phyloP scores from a whole-genome alignment of 2,797 vertebrate species.

The Chelmon rostratus region DNA sequence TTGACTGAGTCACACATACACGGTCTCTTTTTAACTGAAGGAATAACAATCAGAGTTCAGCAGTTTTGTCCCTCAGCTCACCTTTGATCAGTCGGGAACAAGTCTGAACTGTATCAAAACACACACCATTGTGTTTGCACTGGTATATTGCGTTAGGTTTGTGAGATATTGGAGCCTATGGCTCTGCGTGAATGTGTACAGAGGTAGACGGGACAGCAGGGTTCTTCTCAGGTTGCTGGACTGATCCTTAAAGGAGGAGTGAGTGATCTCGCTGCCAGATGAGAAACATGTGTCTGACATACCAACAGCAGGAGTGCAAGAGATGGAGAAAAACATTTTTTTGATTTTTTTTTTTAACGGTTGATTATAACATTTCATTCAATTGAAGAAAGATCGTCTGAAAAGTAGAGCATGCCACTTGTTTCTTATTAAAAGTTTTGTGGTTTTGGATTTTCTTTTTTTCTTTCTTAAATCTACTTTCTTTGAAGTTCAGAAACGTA shows the following conservation, averaged over 20 bases:
- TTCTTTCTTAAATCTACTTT: neutral
- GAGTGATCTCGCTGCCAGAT: constrained; percentile 22
- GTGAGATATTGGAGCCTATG: rapidly evolving
- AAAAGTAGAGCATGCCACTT: neutral
- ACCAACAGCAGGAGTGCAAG: constrained; percentile 19
- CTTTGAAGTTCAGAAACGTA: neutral
- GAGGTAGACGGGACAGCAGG: neutral
- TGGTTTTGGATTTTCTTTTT: neutral
- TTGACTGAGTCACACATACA: neutral
- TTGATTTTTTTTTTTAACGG: no score
- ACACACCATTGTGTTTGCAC: neutral
- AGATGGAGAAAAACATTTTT: constrained; percentile 9
- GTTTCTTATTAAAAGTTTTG: neutral
- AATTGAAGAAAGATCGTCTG: neutral
- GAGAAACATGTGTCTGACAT: constrained; percentile 40
- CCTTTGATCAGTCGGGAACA: neutral
- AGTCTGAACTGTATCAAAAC: neutral
- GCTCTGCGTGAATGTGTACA: neutral
- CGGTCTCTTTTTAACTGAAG: no score
- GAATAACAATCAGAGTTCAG: no score
- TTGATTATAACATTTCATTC: constrained; percentile 7
- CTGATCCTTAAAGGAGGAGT: constrained; percentile 13
- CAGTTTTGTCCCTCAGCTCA: neutral
- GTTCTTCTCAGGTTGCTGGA: constrained; percentile 10
- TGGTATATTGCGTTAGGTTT: neutral